These are phyloP conservation scores for Streptopelia turtur DNA, from an alignment of 2,797 vertebrate species.

Conservation along the genomic window DNA sequence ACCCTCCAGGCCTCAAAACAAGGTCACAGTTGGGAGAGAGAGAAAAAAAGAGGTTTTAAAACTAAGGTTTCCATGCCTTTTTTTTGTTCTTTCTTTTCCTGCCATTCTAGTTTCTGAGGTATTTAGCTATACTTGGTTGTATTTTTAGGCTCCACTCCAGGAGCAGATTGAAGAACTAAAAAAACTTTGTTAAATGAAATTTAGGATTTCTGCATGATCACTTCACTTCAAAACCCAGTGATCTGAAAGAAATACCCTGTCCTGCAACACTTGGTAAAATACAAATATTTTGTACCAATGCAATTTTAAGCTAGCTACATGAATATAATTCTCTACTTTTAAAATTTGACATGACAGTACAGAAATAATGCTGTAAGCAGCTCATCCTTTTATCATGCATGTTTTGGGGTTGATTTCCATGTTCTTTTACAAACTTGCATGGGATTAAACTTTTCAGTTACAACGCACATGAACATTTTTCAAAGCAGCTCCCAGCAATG, in stretches of 20 bases:
- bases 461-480: background rate
- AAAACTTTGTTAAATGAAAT: background rate
- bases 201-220: background rate
- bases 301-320: background rate
- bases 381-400: background rate
- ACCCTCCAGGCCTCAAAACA: background rate
- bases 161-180: slow-evolving; percentile 37
- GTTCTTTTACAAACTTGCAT: background rate
- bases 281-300: background rate
- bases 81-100: background rate
- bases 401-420: background rate
- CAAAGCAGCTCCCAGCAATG: background rate
- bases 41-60: background rate
- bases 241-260: background rate
- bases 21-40: background rate
- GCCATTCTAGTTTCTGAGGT: slow-evolving; percentile 6
- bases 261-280: slow-evolving; percentile 6
- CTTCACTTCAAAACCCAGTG: slow-evolving; percentile 8
- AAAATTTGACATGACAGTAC: background rate
- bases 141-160: slow-evolving; percentile 31
- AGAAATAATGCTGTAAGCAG: background rate
- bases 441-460: background rate
- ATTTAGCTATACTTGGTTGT: slow-evolving; percentile 40
- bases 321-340: background rate
- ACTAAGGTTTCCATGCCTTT: background rate